phyloP scores from a whole-genome alignment of 2,113 vertebrate genomes.

The Psittacula cyanocephala region DNA sequence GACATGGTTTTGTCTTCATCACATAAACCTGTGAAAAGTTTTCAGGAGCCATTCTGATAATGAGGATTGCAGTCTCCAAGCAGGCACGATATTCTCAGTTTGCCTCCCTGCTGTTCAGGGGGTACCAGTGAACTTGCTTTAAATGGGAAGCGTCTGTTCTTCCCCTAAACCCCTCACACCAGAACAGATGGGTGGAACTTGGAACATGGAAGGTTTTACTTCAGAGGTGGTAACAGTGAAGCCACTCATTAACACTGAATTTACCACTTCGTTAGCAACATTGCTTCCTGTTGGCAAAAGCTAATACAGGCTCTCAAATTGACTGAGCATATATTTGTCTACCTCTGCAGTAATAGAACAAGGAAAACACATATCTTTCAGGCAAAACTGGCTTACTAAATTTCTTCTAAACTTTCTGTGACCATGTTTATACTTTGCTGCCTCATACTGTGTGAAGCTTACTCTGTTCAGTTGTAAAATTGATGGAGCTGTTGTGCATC shows the following conservation, averaged over 20 bases:
- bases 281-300: slow-evolving; percentile 95
- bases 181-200: slow-evolving; percentile 95
- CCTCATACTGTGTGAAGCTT: background rate
- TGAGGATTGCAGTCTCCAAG: slow-evolving; percentile 79
- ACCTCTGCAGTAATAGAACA: slow-evolving; percentile 65
- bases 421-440: background rate
- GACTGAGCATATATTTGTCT: slow-evolving; percentile 81
- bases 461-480: background rate
- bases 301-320: slow-evolving; percentile 84
- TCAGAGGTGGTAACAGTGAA: slow-evolving; percentile 98
- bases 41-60: slow-evolving; percentile 79
- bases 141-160: slow-evolving; percentile 95
- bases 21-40: slow-evolving; percentile 41
- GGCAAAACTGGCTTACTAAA: background rate
- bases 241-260: slow-evolving; percentile 99
- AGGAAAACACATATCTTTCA: slow-evolving; percentile 29
- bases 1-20: slow-evolving; percentile 23
- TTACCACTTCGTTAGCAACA: slow-evolving; percentile 99
- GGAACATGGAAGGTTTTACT: slow-evolving; percentile 93
- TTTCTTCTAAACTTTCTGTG: background rate
- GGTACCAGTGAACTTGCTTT: slow-evolving; percentile 82
- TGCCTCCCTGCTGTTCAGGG: slow-evolving; percentile 86
- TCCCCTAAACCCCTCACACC: slow-evolving; percentile 90
- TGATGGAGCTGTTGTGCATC: background rate
- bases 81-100: slow-evolving; percentile 78